Percentiles rank a stretch among this genome's conserved stretches.
phyloP scores from a whole-genome alignment of 2,113 vertebrate species.

The Colius striatus region DNA sequence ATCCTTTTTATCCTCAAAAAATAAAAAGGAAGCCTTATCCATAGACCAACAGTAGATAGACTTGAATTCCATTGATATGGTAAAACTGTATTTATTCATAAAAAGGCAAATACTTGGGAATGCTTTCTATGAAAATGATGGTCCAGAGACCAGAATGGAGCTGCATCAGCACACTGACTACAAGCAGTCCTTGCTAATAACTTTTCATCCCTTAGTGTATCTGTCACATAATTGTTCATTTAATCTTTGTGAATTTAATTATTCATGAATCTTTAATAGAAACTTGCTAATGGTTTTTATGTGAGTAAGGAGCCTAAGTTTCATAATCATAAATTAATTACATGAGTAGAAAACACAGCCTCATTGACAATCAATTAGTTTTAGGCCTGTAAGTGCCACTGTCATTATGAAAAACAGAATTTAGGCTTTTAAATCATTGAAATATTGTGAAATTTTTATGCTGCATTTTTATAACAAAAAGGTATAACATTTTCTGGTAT shows the following conservation, averaged over 20 bases:
- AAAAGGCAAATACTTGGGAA: neutral
- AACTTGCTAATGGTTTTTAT: neutral
- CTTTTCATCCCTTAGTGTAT: neutral
- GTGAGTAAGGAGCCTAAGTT: neutral
- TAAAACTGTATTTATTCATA: neutral
- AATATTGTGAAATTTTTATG: neutral
- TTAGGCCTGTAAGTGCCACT: neutral
- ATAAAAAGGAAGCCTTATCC: neutral
- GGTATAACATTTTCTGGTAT: neutral
- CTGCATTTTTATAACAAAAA: neutral
- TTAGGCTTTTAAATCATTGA: neutral
- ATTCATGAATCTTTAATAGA: neutral
- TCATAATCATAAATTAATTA: neutral
- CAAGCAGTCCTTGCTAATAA: neutral
- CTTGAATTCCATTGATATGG: neutral
- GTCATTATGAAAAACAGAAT: neutral
- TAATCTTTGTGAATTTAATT: neutral
- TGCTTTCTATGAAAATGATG: neutral
- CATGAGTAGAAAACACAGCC: neutral
- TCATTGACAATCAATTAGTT: neutral
- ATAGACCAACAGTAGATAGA: neutral
- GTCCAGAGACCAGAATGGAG: neutral
- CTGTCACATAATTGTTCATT: neutral
- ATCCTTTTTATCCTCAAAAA: neutral
- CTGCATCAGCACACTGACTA: neutral